These are phyloP conservation scores for Alauda arvensis DNA, from an alignment of 2,797 vertebrate species.

Conservation along the genomic window DNA sequence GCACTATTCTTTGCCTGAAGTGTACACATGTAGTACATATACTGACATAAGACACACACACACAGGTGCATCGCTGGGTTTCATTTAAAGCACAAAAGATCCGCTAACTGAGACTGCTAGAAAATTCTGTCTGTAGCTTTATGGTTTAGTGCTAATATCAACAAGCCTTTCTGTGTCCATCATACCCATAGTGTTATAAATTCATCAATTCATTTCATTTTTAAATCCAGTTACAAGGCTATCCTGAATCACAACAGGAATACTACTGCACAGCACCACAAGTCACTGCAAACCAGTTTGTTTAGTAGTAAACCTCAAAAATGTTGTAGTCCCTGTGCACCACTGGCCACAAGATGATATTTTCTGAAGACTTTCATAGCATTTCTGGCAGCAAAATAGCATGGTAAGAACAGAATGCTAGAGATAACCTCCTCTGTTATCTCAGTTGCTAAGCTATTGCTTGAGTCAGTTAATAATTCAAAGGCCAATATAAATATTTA, in stretches of 20 bases:
- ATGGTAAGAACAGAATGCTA: background rate
- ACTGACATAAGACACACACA: background rate
- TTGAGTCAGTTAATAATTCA: background rate
- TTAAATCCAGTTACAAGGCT: background rate
- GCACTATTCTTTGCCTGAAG: background rate
- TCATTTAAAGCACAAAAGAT: background rate
- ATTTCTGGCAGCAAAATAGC: background rate
- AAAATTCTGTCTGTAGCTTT: background rate
- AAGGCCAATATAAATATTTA: constrained; percentile 12
- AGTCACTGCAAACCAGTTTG: background rate
- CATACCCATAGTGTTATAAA: background rate
- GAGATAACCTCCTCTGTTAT: background rate
- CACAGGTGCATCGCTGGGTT: background rate
- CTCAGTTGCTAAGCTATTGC: constrained; percentile 13
- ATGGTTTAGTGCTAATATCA: background rate
- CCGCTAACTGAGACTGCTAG: background rate
- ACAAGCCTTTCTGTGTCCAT: background rate
- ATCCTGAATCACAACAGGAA: background rate
- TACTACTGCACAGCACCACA: background rate
- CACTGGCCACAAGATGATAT: background rate
- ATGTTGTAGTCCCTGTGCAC: background rate
- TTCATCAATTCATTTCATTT: background rate
- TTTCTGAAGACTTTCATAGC: background rate
- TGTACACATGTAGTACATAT: background rate
- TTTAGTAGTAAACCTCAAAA: background rate